Evolutionary conservation across 2,797 vertebrate species (phyloP).

Genomic region (Urocyon cinereoargenteus): DNA sequence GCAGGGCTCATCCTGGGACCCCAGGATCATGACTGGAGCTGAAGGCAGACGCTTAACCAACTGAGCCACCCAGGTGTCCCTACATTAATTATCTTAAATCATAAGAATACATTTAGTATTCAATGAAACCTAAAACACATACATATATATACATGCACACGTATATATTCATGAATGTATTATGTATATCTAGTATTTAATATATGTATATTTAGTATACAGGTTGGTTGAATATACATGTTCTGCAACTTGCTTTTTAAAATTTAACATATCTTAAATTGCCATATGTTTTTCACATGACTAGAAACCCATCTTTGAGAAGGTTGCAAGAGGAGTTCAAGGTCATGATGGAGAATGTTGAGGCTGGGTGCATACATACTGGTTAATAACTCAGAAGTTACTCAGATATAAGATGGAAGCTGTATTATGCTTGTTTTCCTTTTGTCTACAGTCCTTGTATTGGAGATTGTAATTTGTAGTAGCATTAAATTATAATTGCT

Average conservation of each 20-base stretch:
- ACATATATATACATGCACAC: background rate
- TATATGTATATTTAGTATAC: background rate
- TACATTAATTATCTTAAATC: too few relatives aligned
- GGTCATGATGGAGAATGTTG: background rate
- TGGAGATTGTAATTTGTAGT: constrained; percentile 17
- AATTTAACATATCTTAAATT: background rate
- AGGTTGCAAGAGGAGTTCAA: background rate
- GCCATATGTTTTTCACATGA: background rate
- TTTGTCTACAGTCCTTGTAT: background rate
- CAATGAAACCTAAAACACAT: background rate
- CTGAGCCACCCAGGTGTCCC: too few relatives aligned
- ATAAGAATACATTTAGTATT: background rate
- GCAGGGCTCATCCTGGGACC: too few relatives aligned
- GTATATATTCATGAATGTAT: background rate
- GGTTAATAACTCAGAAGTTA: background rate
- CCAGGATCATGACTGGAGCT: too few relatives aligned
- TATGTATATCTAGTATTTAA: background rate
- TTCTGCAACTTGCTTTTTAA: constrained; percentile 46
- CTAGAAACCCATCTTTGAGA: background rate
- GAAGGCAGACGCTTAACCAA: too few relatives aligned
- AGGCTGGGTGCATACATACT: background rate
- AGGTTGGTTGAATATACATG: background rate
- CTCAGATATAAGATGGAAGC: background rate
- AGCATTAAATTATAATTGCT: constrained; percentile 12
- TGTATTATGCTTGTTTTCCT: background rate